Evolutionary conservation across 2,113 vertebrate species (phyloP).

Genomic region (Hassar affinis): DNA sequence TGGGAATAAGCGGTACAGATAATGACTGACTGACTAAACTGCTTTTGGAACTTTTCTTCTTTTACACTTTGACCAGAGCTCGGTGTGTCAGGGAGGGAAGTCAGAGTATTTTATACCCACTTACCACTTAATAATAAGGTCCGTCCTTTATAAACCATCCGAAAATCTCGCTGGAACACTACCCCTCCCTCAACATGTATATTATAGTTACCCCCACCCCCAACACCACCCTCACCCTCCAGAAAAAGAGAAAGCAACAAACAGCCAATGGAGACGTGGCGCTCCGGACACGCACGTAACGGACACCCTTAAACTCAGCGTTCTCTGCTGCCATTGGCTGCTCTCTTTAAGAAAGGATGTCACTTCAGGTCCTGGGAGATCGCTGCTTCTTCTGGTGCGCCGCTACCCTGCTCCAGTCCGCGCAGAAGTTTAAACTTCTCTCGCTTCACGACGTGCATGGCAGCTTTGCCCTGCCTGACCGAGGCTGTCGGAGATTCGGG

Average conservation of each 20-base stretch:
- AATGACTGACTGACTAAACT: too few relatives aligned
- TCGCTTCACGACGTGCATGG: neutral
- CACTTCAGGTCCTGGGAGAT: conserved; percentile 36
- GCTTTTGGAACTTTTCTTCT: neutral
- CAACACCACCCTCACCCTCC: conserved; percentile 69
- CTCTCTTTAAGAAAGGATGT: conserved; percentile 40
- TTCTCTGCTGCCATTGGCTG: conserved; percentile 54
- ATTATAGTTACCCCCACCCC: conserved; percentile 21
- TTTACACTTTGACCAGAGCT: neutral
- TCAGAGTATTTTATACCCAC: neutral
- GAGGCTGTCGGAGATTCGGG: neutral
- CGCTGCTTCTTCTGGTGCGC: conserved; percentile 25
- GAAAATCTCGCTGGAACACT: neutral
- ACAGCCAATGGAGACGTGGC: conserved; percentile 73
- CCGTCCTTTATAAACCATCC: neutral
- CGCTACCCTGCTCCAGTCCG: conserved; percentile 8
- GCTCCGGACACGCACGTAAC: conserved; percentile 67
- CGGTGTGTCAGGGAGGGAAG: neutral
- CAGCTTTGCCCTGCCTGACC: neutral
- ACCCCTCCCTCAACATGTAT: conserved; percentile 52
- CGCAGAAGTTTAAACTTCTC: conserved; percentile 34
- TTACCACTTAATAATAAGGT: neutral
- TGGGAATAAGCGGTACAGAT: too few relatives aligned
- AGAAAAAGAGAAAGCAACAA: conserved; percentile 63
- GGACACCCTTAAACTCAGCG: conserved; percentile 63